These are phyloP conservation scores for Corythucha ciliata DNA, from an alignment of 2,888 invertebrate species.

Conservation along the genomic window DNA sequence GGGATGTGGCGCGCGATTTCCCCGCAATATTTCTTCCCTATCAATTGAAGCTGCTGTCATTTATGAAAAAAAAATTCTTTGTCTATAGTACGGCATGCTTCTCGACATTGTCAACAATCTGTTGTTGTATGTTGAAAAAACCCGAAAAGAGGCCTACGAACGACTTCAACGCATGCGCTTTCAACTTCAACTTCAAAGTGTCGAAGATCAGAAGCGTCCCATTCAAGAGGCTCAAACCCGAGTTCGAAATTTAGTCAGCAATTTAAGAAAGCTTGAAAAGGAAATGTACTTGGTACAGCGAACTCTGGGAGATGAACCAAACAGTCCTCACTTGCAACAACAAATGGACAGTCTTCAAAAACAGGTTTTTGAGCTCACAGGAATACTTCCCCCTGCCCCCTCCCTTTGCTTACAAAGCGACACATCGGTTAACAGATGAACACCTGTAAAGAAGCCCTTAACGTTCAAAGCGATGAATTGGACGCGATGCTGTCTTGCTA, in stretches of 20 bases:
- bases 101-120: constrained; percentile 97
- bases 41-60: too few species aligned
- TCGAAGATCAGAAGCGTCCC: constrained; percentile 83
- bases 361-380: too few species aligned
- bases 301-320: constrained; percentile 60
- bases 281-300: constrained; percentile 80
- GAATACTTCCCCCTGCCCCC: too few species aligned
- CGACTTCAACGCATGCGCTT: constrained; percentile 86
- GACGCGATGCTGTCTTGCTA: constrained; percentile 92
- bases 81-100: constrained; percentile 81
- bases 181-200: constrained; percentile 80
- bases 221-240: constrained; percentile 85
- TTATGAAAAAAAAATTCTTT: constrained; percentile 11
- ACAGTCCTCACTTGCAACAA: constrained; percentile 49
- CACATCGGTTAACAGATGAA: constrained; percentile 51
- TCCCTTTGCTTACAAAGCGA: too few species aligned
- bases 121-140: constrained; percentile 90
- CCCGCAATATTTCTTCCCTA: too few species aligned
- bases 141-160: constrained; percentile 82
- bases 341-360: constrained; percentile 65
- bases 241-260: constrained; percentile 61
- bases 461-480: constrained; percentile 81
- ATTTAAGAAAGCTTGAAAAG: constrained; percentile 75
- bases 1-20: too few species aligned
- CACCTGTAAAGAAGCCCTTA: constrained; percentile 81